Conservation (phyloP, 1,140 invertebrate species). For the Drosophila pallidifrons region DNA sequence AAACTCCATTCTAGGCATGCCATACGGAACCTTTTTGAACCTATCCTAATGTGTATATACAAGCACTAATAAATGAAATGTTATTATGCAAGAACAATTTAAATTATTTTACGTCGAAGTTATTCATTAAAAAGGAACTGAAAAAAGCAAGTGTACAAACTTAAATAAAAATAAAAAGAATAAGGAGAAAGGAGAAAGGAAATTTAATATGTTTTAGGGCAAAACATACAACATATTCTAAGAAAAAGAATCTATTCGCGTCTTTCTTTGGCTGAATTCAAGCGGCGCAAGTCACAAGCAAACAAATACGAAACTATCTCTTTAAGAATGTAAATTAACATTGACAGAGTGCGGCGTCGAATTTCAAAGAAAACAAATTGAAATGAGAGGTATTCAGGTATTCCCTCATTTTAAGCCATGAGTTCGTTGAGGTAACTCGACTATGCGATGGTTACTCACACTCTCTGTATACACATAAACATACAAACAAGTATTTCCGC, state of each 20-base stretch:
- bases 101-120: too few relatives aligned
- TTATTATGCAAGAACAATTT: too few relatives aligned
- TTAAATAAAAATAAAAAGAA: too few relatives aligned
- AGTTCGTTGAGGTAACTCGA: conserved; percentile 28
- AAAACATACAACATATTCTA: too few relatives aligned
- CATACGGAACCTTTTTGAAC: too few relatives aligned
- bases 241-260: background rate
- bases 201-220: too few relatives aligned
- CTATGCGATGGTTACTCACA: conserved; percentile 19
- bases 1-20: background rate
- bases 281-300: background rate
- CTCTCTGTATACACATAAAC: conserved; percentile 1
- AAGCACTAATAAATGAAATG: too few relatives aligned
- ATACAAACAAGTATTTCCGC: conserved; percentile 41
- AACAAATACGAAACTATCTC: background rate
- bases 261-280: background rate
- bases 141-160: too few relatives aligned
- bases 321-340: conserved; percentile 9
- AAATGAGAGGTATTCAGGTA: conserved; percentile 2
- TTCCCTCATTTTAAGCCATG: background rate
- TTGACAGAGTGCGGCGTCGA: background rate
- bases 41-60: too few relatives aligned
- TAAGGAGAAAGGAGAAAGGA: too few relatives aligned
- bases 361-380: background rate
- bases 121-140: too few relatives aligned